Evolutionary conservation across 1,140 invertebrate species (phyloP).

Genomic region (Adoxophyes honmai): DNA sequence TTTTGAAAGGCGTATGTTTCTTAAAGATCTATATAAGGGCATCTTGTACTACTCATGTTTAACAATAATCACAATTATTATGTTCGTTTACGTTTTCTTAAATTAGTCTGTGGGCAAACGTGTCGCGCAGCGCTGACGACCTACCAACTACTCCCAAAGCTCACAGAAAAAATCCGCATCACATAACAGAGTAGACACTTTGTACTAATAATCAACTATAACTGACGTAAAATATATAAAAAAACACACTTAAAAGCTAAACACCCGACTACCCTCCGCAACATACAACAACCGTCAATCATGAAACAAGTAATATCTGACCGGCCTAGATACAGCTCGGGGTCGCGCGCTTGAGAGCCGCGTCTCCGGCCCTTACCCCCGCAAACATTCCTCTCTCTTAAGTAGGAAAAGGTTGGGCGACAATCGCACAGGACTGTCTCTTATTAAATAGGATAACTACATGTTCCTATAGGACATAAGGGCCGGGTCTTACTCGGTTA

Average conservation of each 20-base stretch:
- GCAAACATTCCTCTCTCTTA: too few relatives aligned
- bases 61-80: slow-evolving; percentile 27
- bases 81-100: slow-evolving; percentile 11
- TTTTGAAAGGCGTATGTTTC: slow-evolving; percentile 30
- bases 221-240: slow-evolving; percentile 57
- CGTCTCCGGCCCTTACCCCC: too few relatives aligned
- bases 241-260: slow-evolving; percentile 41
- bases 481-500: too few relatives aligned
- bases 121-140: background rate
- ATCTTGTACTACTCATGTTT: slow-evolving; percentile 11
- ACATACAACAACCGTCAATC: slow-evolving; percentile 48
- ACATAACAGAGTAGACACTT: slow-evolving; percentile 38
- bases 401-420: too few relatives aligned
- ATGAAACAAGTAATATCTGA: slow-evolving; percentile 41
- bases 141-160: slow-evolving; percentile 5
- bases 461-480: too few relatives aligned
- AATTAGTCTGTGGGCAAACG: slow-evolving; percentile 1
- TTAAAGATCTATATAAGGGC: background rate
- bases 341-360: slow-evolving; percentile 21
- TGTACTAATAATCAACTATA: slow-evolving; percentile 48
- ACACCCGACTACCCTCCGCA: slow-evolving; percentile 45
- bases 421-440: too few relatives aligned
- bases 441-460: too few relatives aligned
- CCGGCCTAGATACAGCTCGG: slow-evolving; percentile 34
- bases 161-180: slow-evolving; percentile 29